Evolutionary conservation across 1,140 invertebrate species (phyloP).

Genomic region (Trichonephila clavata): DNA sequence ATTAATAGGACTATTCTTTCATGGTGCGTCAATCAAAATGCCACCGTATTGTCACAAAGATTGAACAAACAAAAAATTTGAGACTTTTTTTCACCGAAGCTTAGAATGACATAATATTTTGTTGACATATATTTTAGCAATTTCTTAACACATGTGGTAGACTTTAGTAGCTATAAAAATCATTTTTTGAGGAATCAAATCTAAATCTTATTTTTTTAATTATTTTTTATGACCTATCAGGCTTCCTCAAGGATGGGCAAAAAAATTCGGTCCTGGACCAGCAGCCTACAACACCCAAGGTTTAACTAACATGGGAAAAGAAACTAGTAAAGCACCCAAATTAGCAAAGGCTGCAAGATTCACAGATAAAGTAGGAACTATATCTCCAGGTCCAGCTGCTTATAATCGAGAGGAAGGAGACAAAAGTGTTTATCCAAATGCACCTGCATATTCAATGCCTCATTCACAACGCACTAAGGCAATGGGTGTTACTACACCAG

Average conservation of each 20-base stretch:
- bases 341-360: slow-evolving; percentile 42
- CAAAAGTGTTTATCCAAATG: background rate
- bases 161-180: too few species aligned
- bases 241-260: background rate
- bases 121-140: too few species aligned
- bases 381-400: slow-evolving; percentile 53
- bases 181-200: too few species aligned
- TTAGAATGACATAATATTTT: too few species aligned
- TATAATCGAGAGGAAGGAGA: slow-evolving; percentile 26
- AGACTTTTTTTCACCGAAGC: too few species aligned
- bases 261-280: slow-evolving; percentile 30
- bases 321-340: slow-evolving; percentile 23
- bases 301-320: slow-evolving; percentile 50
- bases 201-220: too few species aligned
- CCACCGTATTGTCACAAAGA: too few species aligned
- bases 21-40: too few species aligned
- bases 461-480: background rate
- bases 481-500: background rate
- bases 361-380: background rate
- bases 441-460: slow-evolving; percentile 15
- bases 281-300: background rate
- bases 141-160: too few species aligned
- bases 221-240: background rate
- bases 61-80: too few species aligned
- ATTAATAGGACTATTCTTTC: too few species aligned